A percentile compares a stretch with the other conserved stretches of the same genome.
phyloP scores from a whole-genome alignment of 2,888 invertebrate genomes.

The Labia minor region DNA sequence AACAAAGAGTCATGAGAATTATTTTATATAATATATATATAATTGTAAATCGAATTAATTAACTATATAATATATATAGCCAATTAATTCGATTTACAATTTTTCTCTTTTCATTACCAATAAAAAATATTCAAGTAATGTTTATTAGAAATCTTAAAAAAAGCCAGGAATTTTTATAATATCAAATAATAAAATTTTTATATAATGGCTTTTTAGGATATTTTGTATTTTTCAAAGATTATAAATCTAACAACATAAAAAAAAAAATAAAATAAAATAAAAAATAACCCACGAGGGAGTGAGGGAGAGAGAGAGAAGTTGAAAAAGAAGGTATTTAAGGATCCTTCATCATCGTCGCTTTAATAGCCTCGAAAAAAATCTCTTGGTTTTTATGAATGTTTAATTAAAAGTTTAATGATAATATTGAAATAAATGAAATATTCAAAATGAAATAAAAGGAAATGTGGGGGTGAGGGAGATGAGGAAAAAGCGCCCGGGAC shows the following conservation, averaged over 20 bases:
- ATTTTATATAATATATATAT: too few species aligned
- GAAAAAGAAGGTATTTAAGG: not conserved
- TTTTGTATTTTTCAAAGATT: slow-evolving; percentile 9
- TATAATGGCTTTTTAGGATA: not conserved
- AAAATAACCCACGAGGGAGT: too few species aligned
- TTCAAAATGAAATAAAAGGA: not conserved
- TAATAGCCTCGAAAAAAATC: not conserved
- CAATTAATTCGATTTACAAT: not conserved
- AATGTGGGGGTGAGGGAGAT: too few species aligned
- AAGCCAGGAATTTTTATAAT: not conserved
- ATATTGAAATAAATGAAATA: slow-evolving; percentile 13
- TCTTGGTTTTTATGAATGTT: not conserved
- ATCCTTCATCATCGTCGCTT: not conserved
- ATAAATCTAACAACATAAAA: not conserved
- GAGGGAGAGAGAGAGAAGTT: not conserved
- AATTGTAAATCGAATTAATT: too few species aligned
- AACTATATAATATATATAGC: too few species aligned
- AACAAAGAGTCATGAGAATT: too few species aligned
- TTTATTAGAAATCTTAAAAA: not conserved
- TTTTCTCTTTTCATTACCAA: not conserved
- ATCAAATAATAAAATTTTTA: not conserved
- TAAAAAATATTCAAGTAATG: not conserved
- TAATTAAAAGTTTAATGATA: slow-evolving; percentile 13
- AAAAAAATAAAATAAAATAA: too few species aligned
- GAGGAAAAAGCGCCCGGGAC: not conserved